Percentiles rank a stretch among this genome's conserved stretches.
Evolutionary conservation across 2,888 invertebrate genomes (phyloP).

Genomic region (Allygus modestus): DNA sequence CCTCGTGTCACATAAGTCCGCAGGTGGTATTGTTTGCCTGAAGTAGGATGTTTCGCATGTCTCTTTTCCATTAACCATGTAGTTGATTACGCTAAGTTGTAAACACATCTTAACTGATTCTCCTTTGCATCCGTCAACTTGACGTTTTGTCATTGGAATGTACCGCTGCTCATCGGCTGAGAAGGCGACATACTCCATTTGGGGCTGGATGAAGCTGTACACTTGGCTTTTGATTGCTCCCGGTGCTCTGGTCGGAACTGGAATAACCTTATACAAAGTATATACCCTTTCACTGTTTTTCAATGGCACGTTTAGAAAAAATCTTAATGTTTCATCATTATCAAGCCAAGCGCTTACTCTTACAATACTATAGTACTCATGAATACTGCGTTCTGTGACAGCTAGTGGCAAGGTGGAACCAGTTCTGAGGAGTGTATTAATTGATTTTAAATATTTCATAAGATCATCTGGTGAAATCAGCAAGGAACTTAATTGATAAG

Average conservation of each 20-base stretch:
- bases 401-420: constrained; percentile 40
- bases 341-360: constrained; percentile 23
- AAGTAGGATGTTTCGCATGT: constrained; percentile 29
- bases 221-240: background rate
- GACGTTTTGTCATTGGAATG: constrained; percentile 14
- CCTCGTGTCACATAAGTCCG: background rate
- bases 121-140: background rate
- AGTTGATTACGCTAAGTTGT: constrained; percentile 5
- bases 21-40: background rate
- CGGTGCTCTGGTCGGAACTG: constrained; percentile 5
- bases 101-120: background rate
- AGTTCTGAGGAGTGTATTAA: background rate
- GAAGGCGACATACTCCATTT: constrained; percentile 5
- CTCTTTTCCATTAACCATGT: background rate
- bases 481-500: background rate
- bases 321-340: background rate
- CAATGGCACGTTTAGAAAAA: constrained; percentile 40
- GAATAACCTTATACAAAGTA: background rate
- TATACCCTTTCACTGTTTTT: background rate
- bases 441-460: constrained; percentile 33
- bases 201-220: background rate
- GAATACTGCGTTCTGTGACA: constrained; percentile 19
- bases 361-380: constrained; percentile 26
- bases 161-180: constrained; percentile 11
- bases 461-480: constrained; percentile 6